Conservation (phyloP, 1,140 invertebrate genomes). For the Armadillidium nasatum region DNA sequence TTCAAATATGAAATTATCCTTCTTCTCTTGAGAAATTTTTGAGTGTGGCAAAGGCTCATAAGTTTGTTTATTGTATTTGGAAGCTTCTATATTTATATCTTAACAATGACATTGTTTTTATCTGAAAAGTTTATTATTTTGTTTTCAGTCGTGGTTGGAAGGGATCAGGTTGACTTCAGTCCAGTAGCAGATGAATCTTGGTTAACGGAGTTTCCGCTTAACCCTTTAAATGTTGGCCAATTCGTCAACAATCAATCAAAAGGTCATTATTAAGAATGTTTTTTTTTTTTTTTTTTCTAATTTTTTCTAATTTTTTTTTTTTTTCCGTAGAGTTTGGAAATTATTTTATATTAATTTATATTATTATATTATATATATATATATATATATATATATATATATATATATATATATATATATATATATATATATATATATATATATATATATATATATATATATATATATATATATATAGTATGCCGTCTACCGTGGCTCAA, state of each 20-base stretch:
- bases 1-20: background rate
- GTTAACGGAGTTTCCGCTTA: conserved; percentile 49
- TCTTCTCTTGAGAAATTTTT: background rate
- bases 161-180: conserved; percentile 50
- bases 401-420: too few relatives aligned
- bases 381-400: too few relatives aligned
- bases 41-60: background rate
- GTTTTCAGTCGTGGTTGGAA: conserved; percentile 50
- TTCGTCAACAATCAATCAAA: conserved; percentile 53
- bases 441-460: too few relatives aligned
- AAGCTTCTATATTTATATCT: background rate
- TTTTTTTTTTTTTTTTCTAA: too few relatives aligned
- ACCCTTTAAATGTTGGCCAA: conserved; percentile 54
- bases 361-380: too few relatives aligned
- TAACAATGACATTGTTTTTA: background rate
- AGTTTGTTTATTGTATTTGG: background rate
- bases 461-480: too few relatives aligned
- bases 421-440: too few relatives aligned
- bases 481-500: too few relatives aligned
- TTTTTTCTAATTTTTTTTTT: too few relatives aligned
- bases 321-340: too few relatives aligned
- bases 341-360: too few relatives aligned
- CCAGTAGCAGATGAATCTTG: conserved; percentile 51
- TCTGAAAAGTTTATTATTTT: background rate
- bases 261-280: conserved; percentile 39